These are phyloP conservation scores for Passer domesticus DNA, from an alignment of 2,113 vertebrate species.

Conservation along the genomic window DNA sequence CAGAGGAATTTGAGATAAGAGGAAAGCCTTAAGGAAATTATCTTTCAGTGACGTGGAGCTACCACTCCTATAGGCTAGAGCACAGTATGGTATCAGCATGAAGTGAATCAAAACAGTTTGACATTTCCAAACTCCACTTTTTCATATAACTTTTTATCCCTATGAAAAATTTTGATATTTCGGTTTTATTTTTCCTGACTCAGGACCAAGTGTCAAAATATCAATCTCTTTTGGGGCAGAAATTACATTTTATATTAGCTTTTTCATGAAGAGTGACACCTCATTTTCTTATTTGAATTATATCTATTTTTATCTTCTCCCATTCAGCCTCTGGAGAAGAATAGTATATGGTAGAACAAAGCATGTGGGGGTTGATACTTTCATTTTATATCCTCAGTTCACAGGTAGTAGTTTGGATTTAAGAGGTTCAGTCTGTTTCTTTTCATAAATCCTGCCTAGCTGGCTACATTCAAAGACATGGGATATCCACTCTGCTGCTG, in stretches of 20 bases:
- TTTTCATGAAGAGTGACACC: constrained; percentile 5
- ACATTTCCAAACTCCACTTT: not conserved
- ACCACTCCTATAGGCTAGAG: not conserved
- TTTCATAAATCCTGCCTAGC: not conserved
- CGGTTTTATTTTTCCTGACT: not conserved
- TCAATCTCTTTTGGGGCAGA: not conserved
- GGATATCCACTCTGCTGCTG: not conserved
- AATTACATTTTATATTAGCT: constrained; percentile 17
- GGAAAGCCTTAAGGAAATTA: not conserved
- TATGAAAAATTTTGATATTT: constrained; percentile 5
- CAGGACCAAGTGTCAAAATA: not conserved
- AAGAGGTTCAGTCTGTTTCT: not conserved
- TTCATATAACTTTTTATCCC: not conserved
- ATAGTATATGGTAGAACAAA: not conserved
- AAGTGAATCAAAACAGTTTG: not conserved
- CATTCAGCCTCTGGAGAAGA: constrained; percentile 15
- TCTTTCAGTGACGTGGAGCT: not conserved
- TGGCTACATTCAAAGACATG: not conserved
- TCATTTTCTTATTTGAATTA: constrained; percentile 29
- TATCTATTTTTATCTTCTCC: not conserved
- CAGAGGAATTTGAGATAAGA: not conserved
- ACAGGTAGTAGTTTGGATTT: not conserved
- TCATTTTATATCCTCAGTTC: not conserved
- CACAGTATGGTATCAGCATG: not conserved
- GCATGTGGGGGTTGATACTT: not conserved